Conservation (phyloP, 2,888 invertebrate species). For the Polydrusus tereticollis region DNA sequence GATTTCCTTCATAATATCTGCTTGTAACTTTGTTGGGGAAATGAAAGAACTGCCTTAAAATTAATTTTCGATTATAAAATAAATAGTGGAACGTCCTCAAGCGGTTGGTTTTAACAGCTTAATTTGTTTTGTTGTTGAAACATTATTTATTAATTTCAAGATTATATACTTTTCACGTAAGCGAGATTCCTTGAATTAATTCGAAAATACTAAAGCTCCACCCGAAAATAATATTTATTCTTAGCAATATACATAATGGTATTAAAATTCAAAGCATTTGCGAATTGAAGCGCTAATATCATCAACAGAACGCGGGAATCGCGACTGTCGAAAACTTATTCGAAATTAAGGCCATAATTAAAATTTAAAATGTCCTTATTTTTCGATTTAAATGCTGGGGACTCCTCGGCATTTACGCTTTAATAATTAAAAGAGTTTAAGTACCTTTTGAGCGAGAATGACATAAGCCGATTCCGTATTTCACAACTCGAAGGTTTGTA, state of each 20-base stretch:
- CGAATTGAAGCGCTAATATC: conserved; percentile 15
- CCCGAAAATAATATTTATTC: conserved; percentile 10
- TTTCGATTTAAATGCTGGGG: conserved; percentile 18
- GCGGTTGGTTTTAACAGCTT: too few relatives aligned
- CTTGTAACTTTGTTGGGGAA: background rate
- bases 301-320: conserved; percentile 8
- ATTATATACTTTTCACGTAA: background rate
- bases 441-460: conserved; percentile 25
- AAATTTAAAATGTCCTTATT: conserved; percentile 30
- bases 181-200: background rate
- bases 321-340: conserved; percentile 15
- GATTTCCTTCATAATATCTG: background rate
- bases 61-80: too few relatives aligned
- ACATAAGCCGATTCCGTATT: conserved; percentile 30
- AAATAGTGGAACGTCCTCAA: too few relatives aligned
- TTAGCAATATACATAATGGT: conserved; percentile 11
- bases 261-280: conserved; percentile 11
- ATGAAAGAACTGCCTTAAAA: too few relatives aligned
- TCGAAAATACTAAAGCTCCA: background rate
- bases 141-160: background rate
- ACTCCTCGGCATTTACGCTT: conserved; percentile 33
- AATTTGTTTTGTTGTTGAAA: background rate
- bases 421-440: conserved; percentile 33
- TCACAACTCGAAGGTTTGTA: background rate
- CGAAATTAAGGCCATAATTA: conserved; percentile 30